phyloP scores from a whole-genome alignment of 2,797 vertebrate genomes.

The Chaetodon trifasciatus region DNA sequence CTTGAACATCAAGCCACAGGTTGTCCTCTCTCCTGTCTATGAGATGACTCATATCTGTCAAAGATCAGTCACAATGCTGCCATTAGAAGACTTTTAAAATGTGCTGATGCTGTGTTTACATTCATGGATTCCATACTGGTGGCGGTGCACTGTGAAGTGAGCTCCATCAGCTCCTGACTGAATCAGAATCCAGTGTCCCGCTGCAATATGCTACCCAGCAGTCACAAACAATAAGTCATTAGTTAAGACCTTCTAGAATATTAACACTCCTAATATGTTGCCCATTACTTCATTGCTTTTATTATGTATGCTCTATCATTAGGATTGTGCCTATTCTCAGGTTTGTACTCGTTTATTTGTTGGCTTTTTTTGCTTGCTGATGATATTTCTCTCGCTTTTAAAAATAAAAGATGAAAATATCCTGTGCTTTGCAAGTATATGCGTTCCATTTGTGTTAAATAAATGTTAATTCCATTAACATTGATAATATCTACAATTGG shows the following conservation, averaged over 20 bases:
- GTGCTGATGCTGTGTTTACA: not conserved
- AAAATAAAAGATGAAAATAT: too few relatives aligned
- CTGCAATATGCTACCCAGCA: not conserved
- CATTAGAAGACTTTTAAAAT: not conserved
- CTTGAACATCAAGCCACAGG: not conserved
- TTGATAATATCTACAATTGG: too few relatives aligned
- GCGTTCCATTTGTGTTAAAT: too few relatives aligned
- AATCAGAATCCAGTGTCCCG: not conserved
- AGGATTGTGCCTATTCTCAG: not conserved
- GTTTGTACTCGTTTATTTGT: not conserved
- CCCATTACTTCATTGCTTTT: not conserved
- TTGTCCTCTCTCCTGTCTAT: not conserved
- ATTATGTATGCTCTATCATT: not conserved
- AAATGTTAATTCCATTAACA: too few relatives aligned
- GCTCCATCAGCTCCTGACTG: not conserved
- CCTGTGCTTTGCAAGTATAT: too few relatives aligned
- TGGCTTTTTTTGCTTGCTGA: not conserved
- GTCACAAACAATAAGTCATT: not conserved
- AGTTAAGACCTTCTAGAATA: not conserved
- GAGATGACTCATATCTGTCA: not conserved
- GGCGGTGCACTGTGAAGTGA: not conserved
- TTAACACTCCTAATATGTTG: not conserved
- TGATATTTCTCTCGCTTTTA: not conserved
- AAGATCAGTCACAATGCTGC: not conserved
- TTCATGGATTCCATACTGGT: not conserved